Evolutionary conservation across 2,797 vertebrate genomes (phyloP).

Genomic region (Leuciscus waleckii): DNA sequence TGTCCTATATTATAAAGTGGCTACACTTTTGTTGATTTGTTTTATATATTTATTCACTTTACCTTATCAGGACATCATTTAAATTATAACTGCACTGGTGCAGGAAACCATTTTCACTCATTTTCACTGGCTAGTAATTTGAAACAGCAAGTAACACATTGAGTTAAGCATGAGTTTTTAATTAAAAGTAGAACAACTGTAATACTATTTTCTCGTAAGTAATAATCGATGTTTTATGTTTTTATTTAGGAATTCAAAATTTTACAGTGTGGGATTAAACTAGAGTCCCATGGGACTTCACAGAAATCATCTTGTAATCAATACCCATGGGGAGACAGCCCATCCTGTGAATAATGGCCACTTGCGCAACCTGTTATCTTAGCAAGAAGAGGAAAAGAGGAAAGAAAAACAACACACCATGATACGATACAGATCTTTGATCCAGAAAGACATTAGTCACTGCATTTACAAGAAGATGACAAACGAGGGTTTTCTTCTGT

Average conservation of each 20-base stretch:
- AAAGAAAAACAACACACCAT: conserved; percentile 43
- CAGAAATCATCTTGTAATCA: conserved; percentile 48
- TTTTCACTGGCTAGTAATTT: background rate
- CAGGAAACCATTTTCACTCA: no score
- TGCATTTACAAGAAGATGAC: conserved; percentile 42
- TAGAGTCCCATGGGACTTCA: conserved; percentile 12
- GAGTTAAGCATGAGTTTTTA: background rate
- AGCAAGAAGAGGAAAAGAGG: conserved; percentile 32
- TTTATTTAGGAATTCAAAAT: background rate
- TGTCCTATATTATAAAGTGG: background rate
- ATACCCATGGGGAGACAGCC: conserved; percentile 40
- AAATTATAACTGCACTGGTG: background rate
- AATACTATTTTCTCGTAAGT: background rate
- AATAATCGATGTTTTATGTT: background rate
- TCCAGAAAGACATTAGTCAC: conserved; percentile 46
- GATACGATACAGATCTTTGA: conserved; percentile 57
- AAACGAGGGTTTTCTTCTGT: conserved; percentile 31
- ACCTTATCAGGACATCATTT: background rate
- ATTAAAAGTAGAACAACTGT: background rate
- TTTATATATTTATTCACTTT: background rate
- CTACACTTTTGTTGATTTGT: background rate
- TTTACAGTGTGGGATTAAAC: background rate
- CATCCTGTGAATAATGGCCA: conserved; percentile 42
- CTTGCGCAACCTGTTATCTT: conserved; percentile 53
- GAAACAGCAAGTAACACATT: no score